A percentile compares a stretch with the other conserved stretches of the same genome.
These are phyloP conservation scores for Diadophis punctatus DNA, from an alignment of 2,113 vertebrate species.

Conservation along the genomic window DNA sequence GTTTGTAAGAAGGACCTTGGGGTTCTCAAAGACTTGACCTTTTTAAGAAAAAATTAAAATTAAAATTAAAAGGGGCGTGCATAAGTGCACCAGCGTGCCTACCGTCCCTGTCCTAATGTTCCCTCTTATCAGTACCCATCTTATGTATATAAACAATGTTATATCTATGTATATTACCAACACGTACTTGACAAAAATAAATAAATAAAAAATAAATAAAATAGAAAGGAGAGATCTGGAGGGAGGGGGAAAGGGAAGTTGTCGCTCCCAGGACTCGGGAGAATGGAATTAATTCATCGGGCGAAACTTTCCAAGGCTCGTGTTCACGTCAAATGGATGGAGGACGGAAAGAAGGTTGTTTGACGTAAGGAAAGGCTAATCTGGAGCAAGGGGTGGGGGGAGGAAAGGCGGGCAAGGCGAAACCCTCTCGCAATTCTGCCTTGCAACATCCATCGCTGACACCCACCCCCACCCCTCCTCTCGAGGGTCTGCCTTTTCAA, in stretches of 20 bases:
- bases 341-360: neutral
- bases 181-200: no score
- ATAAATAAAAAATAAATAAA: no score
- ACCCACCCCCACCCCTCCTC: accelerated
- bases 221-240: neutral
- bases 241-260: neutral
- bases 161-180: no score
- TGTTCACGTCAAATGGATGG: neutral
- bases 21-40: neutral
- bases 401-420: neutral
- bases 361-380: neutral
- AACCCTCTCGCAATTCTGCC: neutral
- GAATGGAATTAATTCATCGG: neutral
- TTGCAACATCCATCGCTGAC: neutral
- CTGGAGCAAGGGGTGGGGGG: neutral
- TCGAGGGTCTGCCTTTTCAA: neutral
- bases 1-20: neutral
- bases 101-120: no score
- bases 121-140: no score
- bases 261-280: no score
- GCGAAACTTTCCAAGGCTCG: neutral
- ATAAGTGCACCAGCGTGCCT: no score
- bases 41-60: no score
- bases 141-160: no score
- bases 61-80: no score